phyloP scores from a whole-genome alignment of 2,113 vertebrate genomes.

The Oxyruncus cristatus region DNA sequence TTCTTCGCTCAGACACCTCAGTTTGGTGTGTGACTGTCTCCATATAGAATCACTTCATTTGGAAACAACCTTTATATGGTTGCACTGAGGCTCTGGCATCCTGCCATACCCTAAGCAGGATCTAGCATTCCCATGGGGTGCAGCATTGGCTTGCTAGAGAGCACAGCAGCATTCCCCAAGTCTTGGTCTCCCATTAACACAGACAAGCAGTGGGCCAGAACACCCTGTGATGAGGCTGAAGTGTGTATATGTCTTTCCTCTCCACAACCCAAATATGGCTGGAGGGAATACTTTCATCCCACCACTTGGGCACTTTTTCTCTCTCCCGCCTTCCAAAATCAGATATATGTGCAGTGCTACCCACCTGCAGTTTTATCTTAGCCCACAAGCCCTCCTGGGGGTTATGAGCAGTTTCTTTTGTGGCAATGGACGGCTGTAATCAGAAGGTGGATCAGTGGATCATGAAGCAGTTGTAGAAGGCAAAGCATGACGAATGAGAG shows the following conservation, averaged over 20 bases:
- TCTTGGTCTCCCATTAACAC: neutral
- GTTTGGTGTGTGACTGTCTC: neutral
- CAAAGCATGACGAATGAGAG: accelerated
- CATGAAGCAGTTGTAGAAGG: neutral
- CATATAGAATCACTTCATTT: neutral
- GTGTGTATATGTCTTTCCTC: neutral
- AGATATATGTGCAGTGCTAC: neutral
- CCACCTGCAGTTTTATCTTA: neutral
- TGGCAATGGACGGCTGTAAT: neutral
- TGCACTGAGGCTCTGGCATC: neutral
- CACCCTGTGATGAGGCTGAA: neutral
- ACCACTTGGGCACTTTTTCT: neutral
- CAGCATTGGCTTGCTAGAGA: neutral
- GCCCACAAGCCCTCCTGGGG: neutral
- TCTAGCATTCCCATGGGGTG: neutral
- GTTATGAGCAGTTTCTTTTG: neutral
- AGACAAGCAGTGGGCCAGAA: neutral
- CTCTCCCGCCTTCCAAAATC: neutral
- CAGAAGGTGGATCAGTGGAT: neutral
- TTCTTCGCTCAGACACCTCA: neutral
- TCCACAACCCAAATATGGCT: neutral
- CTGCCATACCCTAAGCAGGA: neutral
- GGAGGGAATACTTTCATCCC: neutral
- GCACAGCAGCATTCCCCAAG: neutral
- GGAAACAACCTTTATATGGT: neutral